A percentile compares a stretch with the other conserved stretches of the same genome.
Conservation (phyloP, 2,888 invertebrate genomes). For the Alcis repandata region DNA sequence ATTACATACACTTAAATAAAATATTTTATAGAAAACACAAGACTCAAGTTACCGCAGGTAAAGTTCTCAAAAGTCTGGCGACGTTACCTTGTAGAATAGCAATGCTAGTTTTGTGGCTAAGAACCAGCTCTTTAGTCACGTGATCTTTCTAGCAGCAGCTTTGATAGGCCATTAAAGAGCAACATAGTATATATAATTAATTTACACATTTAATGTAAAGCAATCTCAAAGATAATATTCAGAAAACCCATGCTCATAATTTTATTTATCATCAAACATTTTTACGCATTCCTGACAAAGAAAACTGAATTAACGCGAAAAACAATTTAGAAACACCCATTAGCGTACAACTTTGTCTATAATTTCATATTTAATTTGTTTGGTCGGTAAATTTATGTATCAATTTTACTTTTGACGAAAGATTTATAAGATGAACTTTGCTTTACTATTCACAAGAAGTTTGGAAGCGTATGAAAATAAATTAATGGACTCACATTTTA, state of each 20-base stretch:
- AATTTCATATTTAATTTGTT: slow-evolving; percentile 71
- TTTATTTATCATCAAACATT: slow-evolving; percentile 49
- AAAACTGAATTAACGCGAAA: slow-evolving; percentile 63
- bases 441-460: slow-evolving; percentile 33
- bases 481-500: slow-evolving; percentile 22
- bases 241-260: slow-evolving; percentile 41
- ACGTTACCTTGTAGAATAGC: too few species aligned
- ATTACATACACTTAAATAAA: neutral
- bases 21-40: too few species aligned
- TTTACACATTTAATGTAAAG: too few species aligned
- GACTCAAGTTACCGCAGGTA: too few species aligned
- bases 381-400: slow-evolving; percentile 61
- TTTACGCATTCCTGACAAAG: slow-evolving; percentile 52
- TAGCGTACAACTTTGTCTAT: slow-evolving; percentile 69
- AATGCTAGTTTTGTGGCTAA: too few species aligned
- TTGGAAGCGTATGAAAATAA: slow-evolving; percentile 31
- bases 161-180: too few species aligned
- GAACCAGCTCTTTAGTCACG: too few species aligned
- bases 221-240: slow-evolving; percentile 15
- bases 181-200: too few species aligned
- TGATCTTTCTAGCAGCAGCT: too few species aligned
- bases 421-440: slow-evolving; percentile 54
- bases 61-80: too few species aligned
- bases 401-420: slow-evolving; percentile 58
- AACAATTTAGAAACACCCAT: slow-evolving; percentile 73